These are phyloP conservation scores for Muntiacus reevesi DNA, from an alignment of 2,113 vertebrate genomes.

Conservation along the genomic window DNA sequence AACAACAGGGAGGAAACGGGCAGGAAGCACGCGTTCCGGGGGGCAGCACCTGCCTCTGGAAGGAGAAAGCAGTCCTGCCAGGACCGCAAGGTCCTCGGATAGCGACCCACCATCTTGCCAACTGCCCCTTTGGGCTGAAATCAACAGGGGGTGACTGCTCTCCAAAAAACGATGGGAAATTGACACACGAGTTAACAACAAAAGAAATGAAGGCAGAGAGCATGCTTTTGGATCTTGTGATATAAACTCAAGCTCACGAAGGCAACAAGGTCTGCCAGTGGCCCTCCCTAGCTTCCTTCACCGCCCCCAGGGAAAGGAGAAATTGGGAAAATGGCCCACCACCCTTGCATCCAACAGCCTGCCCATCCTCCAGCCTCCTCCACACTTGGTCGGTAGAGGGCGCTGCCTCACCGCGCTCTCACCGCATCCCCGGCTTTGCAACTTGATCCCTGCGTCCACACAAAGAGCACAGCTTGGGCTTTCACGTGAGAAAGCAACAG, in stretches of 20 bases:
- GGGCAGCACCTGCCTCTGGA: background rate
- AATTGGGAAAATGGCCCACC: accelerated
- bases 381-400: slow-evolving; percentile 62
- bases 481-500: background rate
- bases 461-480: slow-evolving; percentile 20
- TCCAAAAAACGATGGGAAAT: background rate
- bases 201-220: background rate
- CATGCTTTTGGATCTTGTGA: background rate
- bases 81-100: background rate
- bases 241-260: background rate
- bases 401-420: slow-evolving; percentile 17
- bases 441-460: background rate
- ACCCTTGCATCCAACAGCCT: accelerated
- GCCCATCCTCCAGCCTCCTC: background rate
- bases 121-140: background rate
- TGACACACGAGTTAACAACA: background rate
- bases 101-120: background rate
- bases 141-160: background rate
- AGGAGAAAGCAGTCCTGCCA: background rate
- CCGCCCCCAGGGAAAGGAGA: background rate
- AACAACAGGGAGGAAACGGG: background rate
- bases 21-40: background rate
- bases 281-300: background rate
- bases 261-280: background rate
- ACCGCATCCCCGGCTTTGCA: background rate